A percentile compares a stretch with the other conserved stretches of the same genome.
These are phyloP conservation scores for Alexandromys fortis DNA, from an alignment of 2,113 vertebrate genomes.

Conservation along the genomic window DNA sequence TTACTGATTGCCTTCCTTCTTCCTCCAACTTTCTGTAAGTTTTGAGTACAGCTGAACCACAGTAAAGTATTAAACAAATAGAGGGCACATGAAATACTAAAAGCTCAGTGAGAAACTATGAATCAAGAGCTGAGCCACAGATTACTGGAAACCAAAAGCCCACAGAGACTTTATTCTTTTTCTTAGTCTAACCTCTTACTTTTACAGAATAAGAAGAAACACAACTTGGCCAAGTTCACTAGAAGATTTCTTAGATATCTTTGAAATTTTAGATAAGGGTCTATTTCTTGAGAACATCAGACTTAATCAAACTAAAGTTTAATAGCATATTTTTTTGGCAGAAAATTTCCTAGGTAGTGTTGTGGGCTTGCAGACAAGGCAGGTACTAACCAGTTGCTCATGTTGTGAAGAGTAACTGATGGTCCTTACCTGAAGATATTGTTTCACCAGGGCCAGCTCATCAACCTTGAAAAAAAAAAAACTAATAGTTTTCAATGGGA, in stretches of 20 bases:
- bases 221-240: neutral
- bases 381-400: neutral
- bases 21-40: neutral
- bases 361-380: neutral
- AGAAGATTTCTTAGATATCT: neutral
- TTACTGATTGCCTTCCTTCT: neutral
- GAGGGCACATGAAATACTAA: constrained; percentile 7
- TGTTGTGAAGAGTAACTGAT: neutral
- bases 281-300: neutral
- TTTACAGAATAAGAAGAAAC: neutral
- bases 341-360: neutral
- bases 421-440: neutral
- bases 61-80: neutral
- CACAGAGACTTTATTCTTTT: neutral
- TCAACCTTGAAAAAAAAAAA: neutral
- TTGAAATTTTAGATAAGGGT: neutral
- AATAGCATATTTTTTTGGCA: neutral
- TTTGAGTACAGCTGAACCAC: neutral
- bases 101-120: neutral
- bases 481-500: neutral
- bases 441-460: neutral
- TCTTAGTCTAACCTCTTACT: neutral
- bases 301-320: neutral
- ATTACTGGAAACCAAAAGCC: neutral
- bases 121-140: neutral